Base-by-base conservation (phyloP, 2,113 vertebrate genomes). In the Synchiropus splendidus region DNA sequence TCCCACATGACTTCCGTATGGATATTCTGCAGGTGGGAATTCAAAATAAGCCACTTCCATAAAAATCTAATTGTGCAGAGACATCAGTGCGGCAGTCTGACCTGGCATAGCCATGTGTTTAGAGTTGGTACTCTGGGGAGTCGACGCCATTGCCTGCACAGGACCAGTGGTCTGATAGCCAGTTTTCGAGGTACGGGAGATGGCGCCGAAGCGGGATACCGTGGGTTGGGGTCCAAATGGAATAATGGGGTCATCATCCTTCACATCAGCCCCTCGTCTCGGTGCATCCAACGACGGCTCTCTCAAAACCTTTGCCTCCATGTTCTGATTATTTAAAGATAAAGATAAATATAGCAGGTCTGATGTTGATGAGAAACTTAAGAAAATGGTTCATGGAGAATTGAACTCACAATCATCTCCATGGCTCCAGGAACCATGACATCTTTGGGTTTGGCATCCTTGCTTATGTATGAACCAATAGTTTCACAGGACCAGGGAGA, bases 401-500 rank as follows among this genome's bases (percentile, higher is more conserved):
- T 1, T 18, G 17, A 47, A 64, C 90, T 53, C 85, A 95, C 95
- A 87, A 87, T 92, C 86, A 95, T 92, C 58, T 98, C 93, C 83
- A 91, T 84, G 31, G 80, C 61, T 38, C 87, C 89, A 10, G 88
- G 74, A 60, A 83, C 86, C 83, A 91, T 88, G 47, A 86, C 82
- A 16, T 98, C 94, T 91, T 95, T 97, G 84, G 91, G 88, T 89
- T 98, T 98, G 75, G 85, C 83, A 51, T 99, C 92, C 88, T 98
- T 98, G 83, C 90, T 90, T 62, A 99, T 97, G 78, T 99, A 99
- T 67, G 94, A 97, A 83, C 92, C 87, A 45, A 99, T 97, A 45
- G 93, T 97, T 65, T 98, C 95, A 79, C 94, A 99, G 13, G 92
- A 98, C 95, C 95, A 99, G 21, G 95, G 95, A 33, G 95, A 99